These are phyloP conservation scores for Encarsia formosa DNA, from an alignment of 2,888 invertebrate species.

Conservation along the genomic window DNA sequence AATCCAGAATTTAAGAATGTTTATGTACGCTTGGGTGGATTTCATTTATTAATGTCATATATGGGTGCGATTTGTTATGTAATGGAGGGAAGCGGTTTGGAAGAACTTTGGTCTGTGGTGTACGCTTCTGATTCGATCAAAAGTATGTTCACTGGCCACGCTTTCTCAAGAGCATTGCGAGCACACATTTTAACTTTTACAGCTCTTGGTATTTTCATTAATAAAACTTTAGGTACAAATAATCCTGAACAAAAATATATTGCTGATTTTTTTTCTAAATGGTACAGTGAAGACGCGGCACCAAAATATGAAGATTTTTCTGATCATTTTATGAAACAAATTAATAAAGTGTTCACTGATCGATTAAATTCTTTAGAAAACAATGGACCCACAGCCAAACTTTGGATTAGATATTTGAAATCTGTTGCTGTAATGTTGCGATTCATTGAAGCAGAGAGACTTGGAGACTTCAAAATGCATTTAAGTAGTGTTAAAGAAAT, in stretches of 20 bases:
- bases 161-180: too few species aligned
- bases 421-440: conserved; percentile 23
- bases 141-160: neutral
- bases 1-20: conserved; percentile 19
- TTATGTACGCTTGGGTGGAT: conserved; percentile 22
- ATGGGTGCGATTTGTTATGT: conserved; percentile 22
- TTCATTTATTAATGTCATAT: conserved; percentile 21
- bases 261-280: neutral
- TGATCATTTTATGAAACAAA: neutral
- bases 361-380: neutral
- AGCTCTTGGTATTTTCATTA: neutral
- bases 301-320: neutral
- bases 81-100: conserved; percentile 6
- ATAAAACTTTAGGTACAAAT: neutral
- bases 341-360: neutral
- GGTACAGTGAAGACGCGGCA: neutral
- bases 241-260: neutral
- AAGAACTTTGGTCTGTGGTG: conserved; percentile 20
- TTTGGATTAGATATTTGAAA: conserved; percentile 20
- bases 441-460: conserved; percentile 32
- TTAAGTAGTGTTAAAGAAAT: conserved; percentile 30
- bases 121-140: too few species aligned
- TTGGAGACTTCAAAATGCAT: conserved; percentile 31
- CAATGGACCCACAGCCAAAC: neutral
- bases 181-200: neutral